Evolutionary conservation across 1,140 invertebrate genomes (phyloP), one percentile per base, ranked within the genome.

Genomic region (Monochamus saltuarius): DNA sequence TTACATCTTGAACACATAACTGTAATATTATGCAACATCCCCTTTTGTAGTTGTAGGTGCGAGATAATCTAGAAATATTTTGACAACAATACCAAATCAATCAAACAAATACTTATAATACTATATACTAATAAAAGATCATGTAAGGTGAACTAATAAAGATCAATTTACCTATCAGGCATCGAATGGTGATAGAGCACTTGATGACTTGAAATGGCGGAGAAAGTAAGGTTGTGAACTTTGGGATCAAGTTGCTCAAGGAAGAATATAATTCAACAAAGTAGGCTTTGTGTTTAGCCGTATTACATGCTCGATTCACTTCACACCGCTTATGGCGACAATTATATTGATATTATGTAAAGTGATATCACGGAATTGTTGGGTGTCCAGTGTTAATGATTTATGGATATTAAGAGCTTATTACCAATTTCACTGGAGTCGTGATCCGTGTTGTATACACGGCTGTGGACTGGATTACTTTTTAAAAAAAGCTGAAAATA

Each of bases 341-440:
- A 51, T 51, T 51, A 51, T 51, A 51, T 51, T 51, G 36, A 22
- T 22, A 51, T 51, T 51, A 51, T 51, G 49, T 51, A 51, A 51
- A 51, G 36, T 51, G 36, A 51, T 51, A 51, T 37, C 49, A 36
- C 35, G 49, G 49, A 51, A 51, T 51, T 51, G 49, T 36, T 35
- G n/a, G 49, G 49, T 51, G 49, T 51, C 49, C 36, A 22, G 49
- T 51, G 49, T 51, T n/a, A 51, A 14, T 51, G 49, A 51, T 51
- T 51, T 51, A 51, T 51, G 22, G 22, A 29, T 29, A 29, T 29
- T 29, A 29, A 29, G 22, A 29, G 22, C 22, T 29, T 29, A 29
- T 29, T 29, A 29, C 22, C 22, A 29, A 29, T 29, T 29, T 29
- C 22, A 6, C 22, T 29, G 6, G 22, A 29, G 22, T 29, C 22